Percentiles rank a stretch among this genome's conserved stretches.
phyloP scores from a whole-genome alignment of 2,797 vertebrate genomes.

The Coregonus ussuriensis region DNA sequence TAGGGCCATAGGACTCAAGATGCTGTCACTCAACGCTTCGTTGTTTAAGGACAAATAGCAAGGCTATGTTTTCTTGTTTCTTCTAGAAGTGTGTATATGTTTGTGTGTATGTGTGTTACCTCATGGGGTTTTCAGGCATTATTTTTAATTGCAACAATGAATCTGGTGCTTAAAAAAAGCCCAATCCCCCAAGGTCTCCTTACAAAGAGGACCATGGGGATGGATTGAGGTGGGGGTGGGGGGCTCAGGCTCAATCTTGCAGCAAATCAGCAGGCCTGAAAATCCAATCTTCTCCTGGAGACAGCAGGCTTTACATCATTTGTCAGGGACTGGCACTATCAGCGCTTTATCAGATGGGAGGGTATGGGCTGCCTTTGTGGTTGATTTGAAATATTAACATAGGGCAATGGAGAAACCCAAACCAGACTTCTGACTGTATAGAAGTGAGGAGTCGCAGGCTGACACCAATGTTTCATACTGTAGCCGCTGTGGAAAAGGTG shows the following conservation, averaged over 20 bases:
- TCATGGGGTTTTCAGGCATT: conserved; percentile 31
- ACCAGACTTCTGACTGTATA: neutral
- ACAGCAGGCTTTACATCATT: conserved; percentile 82
- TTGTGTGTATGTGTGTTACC: conserved; percentile 20
- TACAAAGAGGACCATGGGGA: conserved; percentile 66
- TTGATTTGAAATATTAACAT: conserved; percentile 51
- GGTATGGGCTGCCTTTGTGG: conserved; percentile 38
- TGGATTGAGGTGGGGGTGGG: conserved; percentile 44
- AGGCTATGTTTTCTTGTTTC: neutral
- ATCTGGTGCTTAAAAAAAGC: conserved; percentile 67
- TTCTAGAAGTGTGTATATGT: neutral
- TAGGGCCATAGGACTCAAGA: neutral
- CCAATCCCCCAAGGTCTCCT: conserved; percentile 70
- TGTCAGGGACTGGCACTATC: conserved; percentile 77
- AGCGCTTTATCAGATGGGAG: conserved; percentile 73
- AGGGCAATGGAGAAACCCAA: conserved; percentile 17
- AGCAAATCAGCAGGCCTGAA: conserved; percentile 81
- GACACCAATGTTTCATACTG: neutral
- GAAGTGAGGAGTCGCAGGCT: neutral
- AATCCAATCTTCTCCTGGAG: conserved; percentile 82
- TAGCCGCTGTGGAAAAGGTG: neutral
- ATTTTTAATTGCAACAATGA: conserved; percentile 68
- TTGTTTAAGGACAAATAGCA: conserved; percentile 13
- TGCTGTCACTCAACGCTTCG: neutral
- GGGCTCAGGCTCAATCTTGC: conserved; percentile 75